Evolutionary conservation across 2,888 invertebrate genomes (phyloP).

Genomic region (Pinctada fucata): DNA sequence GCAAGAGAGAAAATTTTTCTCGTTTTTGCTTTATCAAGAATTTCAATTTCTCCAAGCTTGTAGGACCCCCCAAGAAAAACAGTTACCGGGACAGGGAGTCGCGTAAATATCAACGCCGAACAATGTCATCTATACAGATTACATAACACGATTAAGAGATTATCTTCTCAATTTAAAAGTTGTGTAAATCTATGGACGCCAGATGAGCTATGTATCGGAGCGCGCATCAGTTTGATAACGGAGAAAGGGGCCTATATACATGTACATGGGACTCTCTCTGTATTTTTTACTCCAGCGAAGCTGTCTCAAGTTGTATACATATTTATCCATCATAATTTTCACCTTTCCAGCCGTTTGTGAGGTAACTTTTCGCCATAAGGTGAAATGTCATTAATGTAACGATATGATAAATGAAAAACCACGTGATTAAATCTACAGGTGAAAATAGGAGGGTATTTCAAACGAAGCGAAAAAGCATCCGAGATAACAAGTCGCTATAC

Average conservation of each 20-base stretch:
- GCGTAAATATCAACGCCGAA: too few relatives aligned
- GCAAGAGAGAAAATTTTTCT: too few relatives aligned
- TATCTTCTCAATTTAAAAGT: background rate
- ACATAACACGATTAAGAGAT: background rate
- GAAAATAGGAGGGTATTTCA: background rate
- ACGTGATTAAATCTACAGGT: background rate
- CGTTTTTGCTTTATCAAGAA: too few relatives aligned
- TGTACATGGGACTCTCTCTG: background rate
- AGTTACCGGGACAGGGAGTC: too few relatives aligned
- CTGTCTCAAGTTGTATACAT: background rate
- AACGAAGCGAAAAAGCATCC: background rate
- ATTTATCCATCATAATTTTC: conserved; percentile 1
- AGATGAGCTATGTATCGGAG: background rate
- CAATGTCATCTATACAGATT: too few relatives aligned
- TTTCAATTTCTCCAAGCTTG: too few relatives aligned
- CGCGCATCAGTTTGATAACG: background rate
- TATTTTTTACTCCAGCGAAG: background rate
- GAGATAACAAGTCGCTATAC: background rate
- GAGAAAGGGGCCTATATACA: too few relatives aligned
- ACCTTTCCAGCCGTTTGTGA: background rate
- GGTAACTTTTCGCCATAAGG: background rate
- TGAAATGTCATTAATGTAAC: background rate
- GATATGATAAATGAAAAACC: background rate
- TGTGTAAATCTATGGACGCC: background rate
- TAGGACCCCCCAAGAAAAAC: too few relatives aligned